phyloP scores from a whole-genome alignment of 1,140 invertebrate genomes.

The Conopomorpha cramerella region DNA sequence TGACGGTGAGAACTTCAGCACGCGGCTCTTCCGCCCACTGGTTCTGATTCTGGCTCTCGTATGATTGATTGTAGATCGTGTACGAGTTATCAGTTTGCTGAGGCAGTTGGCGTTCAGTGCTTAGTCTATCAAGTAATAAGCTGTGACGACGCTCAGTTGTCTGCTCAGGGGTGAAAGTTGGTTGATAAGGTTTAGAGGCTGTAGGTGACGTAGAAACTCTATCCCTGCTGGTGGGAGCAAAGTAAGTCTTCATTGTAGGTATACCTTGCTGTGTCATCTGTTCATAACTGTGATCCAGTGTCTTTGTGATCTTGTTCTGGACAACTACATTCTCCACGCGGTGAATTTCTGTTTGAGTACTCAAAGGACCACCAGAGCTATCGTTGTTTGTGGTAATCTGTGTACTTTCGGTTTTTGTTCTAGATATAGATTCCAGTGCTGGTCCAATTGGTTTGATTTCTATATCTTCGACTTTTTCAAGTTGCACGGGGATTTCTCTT shows the following conservation, averaged over 20 bases:
- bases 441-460: conserved; percentile 48
- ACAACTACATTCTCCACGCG: conserved; percentile 44
- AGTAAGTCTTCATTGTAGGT: conserved; percentile 36
- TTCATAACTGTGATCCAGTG: conserved; percentile 38
- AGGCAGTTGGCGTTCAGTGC: conserved; percentile 38
- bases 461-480: conserved; percentile 47
- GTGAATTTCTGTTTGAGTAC: conserved; percentile 46
- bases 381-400: conserved; percentile 42
- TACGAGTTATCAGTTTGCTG: too few relatives aligned
- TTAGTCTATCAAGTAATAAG: conserved; percentile 38
- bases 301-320: conserved; percentile 44
- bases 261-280: conserved; percentile 24
- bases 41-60: too few relatives aligned
- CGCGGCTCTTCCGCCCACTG: conserved; percentile 36
- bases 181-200: conserved; percentile 25
- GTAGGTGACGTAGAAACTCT: conserved; percentile 24
- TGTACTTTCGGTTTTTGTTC: conserved; percentile 32
- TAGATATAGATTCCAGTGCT: conserved; percentile 26
- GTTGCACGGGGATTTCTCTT: conserved; percentile 36
- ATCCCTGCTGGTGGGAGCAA: conserved; percentile 27
- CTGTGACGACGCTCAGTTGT: conserved; percentile 43
- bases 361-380: conserved; percentile 20
- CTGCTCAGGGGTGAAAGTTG: conserved; percentile 24
- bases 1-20: conserved; percentile 38
- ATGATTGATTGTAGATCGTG: too few relatives aligned